Evolutionary conservation across 1,140 invertebrate genomes (phyloP).

Genomic region (Palaemon carinicauda): DNA sequence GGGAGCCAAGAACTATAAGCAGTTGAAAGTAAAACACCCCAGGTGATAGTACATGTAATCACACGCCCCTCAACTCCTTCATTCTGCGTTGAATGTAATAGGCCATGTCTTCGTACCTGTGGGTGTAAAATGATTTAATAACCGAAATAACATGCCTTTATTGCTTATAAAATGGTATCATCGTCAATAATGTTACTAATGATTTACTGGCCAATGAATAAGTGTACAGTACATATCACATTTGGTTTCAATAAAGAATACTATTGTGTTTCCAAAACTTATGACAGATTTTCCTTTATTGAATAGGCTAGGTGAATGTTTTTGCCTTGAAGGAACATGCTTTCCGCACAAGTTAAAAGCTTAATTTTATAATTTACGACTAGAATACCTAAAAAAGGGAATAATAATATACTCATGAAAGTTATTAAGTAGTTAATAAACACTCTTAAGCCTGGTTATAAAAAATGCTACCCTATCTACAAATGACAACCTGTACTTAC

Average conservation of each 20-base stretch:
- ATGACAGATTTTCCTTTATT: neutral
- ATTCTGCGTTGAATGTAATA: constrained; percentile 43
- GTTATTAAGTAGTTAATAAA: neutral
- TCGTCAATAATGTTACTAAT: neutral
- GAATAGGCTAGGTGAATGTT: neutral
- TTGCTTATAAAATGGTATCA: neutral
- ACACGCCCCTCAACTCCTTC: constrained; percentile 42
- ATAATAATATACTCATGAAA: too few relatives aligned
- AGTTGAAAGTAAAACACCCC: neutral
- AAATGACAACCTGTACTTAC: constrained; percentile 68
- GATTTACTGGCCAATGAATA: too few relatives aligned
- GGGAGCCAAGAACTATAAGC: neutral
- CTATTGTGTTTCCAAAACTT: too few relatives aligned
- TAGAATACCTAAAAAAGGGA: too few relatives aligned
- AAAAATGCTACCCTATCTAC: too few relatives aligned
- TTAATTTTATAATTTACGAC: too few relatives aligned
- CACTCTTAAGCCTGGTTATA: neutral
- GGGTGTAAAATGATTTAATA: too few relatives aligned
- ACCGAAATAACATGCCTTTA: neutral
- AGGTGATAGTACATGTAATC: neutral
- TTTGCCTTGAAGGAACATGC: too few relatives aligned
- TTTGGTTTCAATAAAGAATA: too few relatives aligned
- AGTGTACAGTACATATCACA: too few relatives aligned
- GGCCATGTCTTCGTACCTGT: constrained; percentile 39
- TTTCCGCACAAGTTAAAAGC: too few relatives aligned